A percentile compares a stretch with the other conserved stretches of the same genome.
These are phyloP conservation scores for Bradypus variegatus DNA, from an alignment of 2,797 vertebrate species.

Conservation along the genomic window DNA sequence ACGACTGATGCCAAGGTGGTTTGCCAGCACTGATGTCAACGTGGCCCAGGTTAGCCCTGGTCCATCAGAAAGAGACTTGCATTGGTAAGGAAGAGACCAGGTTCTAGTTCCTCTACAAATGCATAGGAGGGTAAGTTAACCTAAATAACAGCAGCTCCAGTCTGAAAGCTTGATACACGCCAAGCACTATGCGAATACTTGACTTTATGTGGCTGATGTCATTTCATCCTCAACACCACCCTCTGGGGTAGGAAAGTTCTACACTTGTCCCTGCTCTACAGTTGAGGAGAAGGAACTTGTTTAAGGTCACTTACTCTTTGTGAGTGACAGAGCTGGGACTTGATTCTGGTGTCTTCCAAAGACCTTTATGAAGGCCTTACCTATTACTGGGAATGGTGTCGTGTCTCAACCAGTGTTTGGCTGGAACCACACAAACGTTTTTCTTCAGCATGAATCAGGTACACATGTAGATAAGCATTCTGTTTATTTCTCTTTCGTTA, in stretches of 20 bases:
- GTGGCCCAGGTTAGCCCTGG: slow-evolving; percentile 6
- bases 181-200: neutral
- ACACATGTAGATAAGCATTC: neutral
- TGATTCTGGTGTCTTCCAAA: neutral
- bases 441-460: neutral
- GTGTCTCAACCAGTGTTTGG: neutral
- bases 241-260: neutral
- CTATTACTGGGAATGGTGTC: neutral
- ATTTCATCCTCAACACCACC: neutral
- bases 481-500: neutral
- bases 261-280: neutral
- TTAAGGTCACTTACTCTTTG: neutral
- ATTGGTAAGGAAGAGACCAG: neutral
- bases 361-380: neutral
- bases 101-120: neutral
- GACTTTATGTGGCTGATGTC: neutral
- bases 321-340: neutral
- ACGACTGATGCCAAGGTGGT: slow-evolving; percentile 22
- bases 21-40: slow-evolving; percentile 7
- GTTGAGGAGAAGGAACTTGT: neutral
- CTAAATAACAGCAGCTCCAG: neutral
- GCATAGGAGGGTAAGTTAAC: neutral
- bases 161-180: neutral
- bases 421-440: neutral
- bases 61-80: neutral